Percentiles rank a stretch among this genome's conserved stretches.
These are phyloP conservation scores for Oxycera nigricornis DNA, from an alignment of 2,888 invertebrate species.

Conservation along the genomic window DNA sequence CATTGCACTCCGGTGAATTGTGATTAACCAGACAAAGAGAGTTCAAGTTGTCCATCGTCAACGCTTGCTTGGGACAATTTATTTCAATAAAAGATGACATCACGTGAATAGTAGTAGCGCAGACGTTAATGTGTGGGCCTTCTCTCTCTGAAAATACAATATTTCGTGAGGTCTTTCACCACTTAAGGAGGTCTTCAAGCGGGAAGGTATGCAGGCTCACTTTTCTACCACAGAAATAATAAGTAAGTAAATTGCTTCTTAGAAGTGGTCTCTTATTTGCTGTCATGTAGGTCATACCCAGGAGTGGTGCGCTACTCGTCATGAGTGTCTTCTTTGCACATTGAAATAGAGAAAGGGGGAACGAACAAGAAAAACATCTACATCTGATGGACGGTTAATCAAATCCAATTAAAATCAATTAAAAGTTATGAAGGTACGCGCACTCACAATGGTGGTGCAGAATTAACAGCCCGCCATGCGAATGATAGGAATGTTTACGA, in stretches of 20 bases:
- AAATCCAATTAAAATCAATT: conserved; percentile 43
- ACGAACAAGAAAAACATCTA: conserved; percentile 30
- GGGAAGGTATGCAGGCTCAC: conserved; percentile 33
- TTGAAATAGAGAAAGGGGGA: conserved; percentile 25
- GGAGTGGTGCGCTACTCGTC: neutral
- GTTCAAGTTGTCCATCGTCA: conserved; percentile 31
- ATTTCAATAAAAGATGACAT: conserved; percentile 38
- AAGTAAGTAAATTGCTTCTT: conserved; percentile 23
- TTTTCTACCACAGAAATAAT: conserved; percentile 15
- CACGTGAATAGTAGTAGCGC: conserved; percentile 24
- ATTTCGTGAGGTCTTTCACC: conserved; percentile 30
- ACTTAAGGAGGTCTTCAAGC: conserved; percentile 3
- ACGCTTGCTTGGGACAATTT: conserved; percentile 32
- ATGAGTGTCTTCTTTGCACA: neutral
- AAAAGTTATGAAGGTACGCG: conserved; percentile 42
- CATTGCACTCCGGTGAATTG: conserved; percentile 6
- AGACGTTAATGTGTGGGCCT: conserved; percentile 36
- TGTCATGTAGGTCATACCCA: conserved; percentile 32
- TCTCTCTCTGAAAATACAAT: neutral
- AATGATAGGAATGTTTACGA: neutral
- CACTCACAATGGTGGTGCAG: conserved; percentile 13
- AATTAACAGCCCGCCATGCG: neutral
- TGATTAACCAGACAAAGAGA: conserved; percentile 38
- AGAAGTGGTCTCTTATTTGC: conserved; percentile 11
- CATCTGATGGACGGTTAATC: conserved; percentile 37